Evolutionary conservation across 2,888 invertebrate genomes (phyloP).

Genomic region (Microplitis manilae): DNA sequence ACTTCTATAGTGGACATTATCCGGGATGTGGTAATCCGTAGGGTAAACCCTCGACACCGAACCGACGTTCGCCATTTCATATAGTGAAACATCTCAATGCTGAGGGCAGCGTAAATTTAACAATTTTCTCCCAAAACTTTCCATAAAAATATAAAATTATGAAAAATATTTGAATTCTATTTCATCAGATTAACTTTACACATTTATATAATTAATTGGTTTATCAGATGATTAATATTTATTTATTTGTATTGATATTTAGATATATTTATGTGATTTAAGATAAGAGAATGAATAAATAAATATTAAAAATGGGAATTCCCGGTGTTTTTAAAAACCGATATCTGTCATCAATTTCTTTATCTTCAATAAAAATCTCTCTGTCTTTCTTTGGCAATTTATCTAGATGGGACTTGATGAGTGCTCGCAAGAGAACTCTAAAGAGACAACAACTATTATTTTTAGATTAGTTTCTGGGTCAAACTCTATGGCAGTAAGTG

Average conservation of each 20-base stretch:
- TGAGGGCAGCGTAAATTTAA: slow-evolving; percentile 22
- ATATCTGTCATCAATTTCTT: neutral
- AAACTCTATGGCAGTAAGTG: slow-evolving; percentile 28
- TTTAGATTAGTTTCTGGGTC: slow-evolving; percentile 55
- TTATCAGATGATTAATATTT: neutral
- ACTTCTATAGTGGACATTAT: slow-evolving; percentile 53
- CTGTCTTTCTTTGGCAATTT: neutral
- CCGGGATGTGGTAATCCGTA: slow-evolving; percentile 41
- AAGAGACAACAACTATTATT: slow-evolving; percentile 41
- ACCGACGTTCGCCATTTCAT: slow-evolving; percentile 8
- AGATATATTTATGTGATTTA: neutral
- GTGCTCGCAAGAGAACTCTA: neutral
- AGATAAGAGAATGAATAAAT: neutral
- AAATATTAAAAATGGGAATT: neutral
- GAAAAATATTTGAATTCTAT: too few relatives aligned
- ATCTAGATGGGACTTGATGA: slow-evolving; percentile 1
- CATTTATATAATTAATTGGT: neutral
- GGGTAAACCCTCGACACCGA: slow-evolving; percentile 23
- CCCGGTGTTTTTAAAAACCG: neutral
- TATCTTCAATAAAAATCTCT: neutral
- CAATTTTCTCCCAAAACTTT: slow-evolving; percentile 8
- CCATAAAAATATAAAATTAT: too few relatives aligned
- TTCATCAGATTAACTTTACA: neutral
- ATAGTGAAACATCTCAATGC: slow-evolving; percentile 4
- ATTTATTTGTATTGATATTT: neutral